Base-by-base conservation (phyloP, 2,113 vertebrate genomes). In the Hemichromis elongatus region DNA sequence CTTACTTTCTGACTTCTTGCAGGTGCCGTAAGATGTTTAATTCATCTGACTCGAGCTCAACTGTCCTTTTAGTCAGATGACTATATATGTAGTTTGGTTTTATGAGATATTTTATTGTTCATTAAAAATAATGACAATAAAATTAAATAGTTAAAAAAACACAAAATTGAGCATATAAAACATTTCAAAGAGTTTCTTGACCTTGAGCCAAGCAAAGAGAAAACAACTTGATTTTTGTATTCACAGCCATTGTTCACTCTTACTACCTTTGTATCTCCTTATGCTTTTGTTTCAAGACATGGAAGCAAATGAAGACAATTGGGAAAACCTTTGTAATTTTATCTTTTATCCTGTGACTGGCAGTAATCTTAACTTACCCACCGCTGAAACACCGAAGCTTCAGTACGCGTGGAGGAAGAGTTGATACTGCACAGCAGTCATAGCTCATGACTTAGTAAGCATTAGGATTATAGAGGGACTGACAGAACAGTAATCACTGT, bases 401-500 rank as follows among this genome's bases (percentile, higher is more conserved):
- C 77, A 77, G 77, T 53, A 87, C 90, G 81, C 14, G 37, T 77
- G 53, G 89, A 90, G 75, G 86, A 57, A 9, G 86, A 70, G 30
- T 81, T 86, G 82, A 89, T 82, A 26, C 63, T 88, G 54, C 79
- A 56, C 68, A 80, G 55, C 45, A 82, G 91, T 93, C 89, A 88
- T 79, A 86, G 79, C 75, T 80, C 56, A 53, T 66, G 82, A 89
- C 47, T 90, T 77, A 86, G 82, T 57, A 83, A 90, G 87, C 87
- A 89, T 7, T 16, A 86, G 89, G 88, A 93, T 90, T 90, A 91
- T 42, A 80, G 45, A 85, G 45, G 75, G 90, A 87, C 82, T 85
- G 85, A 84, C 79, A 89, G 77, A 93, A 88, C 47, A 68, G 84
- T 66, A 55, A 79, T 80, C 84, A 79, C 85, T 73, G 73, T 90